A percentile compares a stretch with the other conserved stretches of the same genome.
These are phyloP conservation scores for Lymantria dispar DNA, from an alignment of 2,888 invertebrate species.

Conservation along the genomic window DNA sequence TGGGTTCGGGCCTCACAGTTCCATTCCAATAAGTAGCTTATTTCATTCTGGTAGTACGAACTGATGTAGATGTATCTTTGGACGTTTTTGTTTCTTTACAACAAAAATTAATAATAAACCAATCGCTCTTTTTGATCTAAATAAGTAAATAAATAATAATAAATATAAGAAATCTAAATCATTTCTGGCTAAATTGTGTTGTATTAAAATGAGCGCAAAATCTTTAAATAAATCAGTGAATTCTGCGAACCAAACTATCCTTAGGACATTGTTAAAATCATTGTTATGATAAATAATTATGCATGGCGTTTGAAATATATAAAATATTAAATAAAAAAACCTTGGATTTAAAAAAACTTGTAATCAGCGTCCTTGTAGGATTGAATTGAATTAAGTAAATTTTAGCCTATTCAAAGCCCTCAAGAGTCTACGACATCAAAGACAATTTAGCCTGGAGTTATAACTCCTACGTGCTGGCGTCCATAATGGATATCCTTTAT, in stretches of 20 bases:
- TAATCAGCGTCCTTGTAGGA: too few species aligned
- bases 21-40: too few species aligned
- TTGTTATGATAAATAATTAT: constrained; percentile 31
- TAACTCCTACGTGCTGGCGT: too few species aligned
- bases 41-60: background rate
- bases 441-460: too few species aligned
- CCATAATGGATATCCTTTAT: too few species aligned
- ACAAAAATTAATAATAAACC: background rate
- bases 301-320: constrained; percentile 15
- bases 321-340: too few species aligned
- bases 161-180: background rate
- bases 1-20: background rate
- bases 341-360: too few species aligned
- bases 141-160: background rate
- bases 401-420: too few species aligned
- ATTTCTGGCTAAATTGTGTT: constrained; percentile 19
- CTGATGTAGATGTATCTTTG: background rate
- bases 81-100: background rate
- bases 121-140: constrained; percentile 1
- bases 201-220: constrained; percentile 7
- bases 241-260: constrained; percentile 47
- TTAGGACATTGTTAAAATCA: constrained; percentile 40
- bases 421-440: too few species aligned
- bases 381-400: too few species aligned
- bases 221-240: constrained; percentile 17